Percentiles rank a stretch among this genome's conserved stretches.
Evolutionary conservation across 2,113 vertebrate species (phyloP).

Genomic region (Hippopotamus amphibius): DNA sequence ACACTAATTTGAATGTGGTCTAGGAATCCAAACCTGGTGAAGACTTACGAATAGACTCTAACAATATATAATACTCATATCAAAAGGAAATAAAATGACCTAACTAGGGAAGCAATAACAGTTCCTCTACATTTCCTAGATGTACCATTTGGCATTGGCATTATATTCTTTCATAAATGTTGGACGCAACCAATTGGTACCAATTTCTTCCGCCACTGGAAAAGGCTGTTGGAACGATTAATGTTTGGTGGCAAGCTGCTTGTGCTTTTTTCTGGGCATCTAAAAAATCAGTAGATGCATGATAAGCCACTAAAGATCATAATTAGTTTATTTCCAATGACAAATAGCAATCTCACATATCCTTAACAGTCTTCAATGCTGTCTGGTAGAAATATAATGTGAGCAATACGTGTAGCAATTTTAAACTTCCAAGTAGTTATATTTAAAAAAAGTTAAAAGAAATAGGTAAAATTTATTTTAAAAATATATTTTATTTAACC

Average conservation of each 20-base stretch:
- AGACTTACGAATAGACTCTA: background rate
- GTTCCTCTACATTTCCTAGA: background rate
- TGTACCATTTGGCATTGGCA: background rate
- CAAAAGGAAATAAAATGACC: background rate
- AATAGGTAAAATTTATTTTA: background rate
- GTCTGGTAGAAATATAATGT: background rate
- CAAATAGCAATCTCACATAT: background rate
- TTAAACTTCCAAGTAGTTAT: background rate
- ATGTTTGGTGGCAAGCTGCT: background rate
- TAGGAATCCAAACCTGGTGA: background rate
- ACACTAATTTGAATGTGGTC: background rate
- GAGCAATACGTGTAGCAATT: background rate
- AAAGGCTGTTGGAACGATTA: constrained; percentile 19
- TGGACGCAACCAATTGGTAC: background rate
- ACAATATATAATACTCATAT: background rate
- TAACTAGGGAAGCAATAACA: background rate
- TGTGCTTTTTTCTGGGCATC: background rate
- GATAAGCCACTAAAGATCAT: background rate
- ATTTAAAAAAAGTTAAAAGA: background rate
- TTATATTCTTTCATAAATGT: background rate
- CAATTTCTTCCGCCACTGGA: background rate
- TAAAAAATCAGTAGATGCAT: background rate
- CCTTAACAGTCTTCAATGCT: background rate
- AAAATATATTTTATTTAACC: background rate
- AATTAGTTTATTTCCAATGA: constrained; percentile 43